Conservation (phyloP, 2,113 vertebrate genomes). For the Leptobrachium leishanense region DNA sequence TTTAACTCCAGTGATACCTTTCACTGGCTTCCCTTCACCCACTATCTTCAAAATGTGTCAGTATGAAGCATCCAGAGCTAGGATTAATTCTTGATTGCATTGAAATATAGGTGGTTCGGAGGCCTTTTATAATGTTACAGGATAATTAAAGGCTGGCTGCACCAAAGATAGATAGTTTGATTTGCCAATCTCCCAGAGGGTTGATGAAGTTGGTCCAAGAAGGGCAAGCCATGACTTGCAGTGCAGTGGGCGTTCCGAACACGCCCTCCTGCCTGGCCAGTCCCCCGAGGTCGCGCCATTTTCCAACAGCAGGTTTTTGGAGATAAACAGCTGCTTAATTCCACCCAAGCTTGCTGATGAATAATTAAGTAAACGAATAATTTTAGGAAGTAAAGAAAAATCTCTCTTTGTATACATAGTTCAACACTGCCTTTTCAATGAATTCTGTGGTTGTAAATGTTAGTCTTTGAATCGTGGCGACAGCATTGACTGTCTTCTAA, state of each 20-base stretch:
- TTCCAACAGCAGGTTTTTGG: neutral
- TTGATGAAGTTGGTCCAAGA: neutral
- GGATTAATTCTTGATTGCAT: too few relatives aligned
- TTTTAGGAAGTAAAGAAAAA: too few relatives aligned
- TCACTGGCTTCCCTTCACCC: too few relatives aligned
- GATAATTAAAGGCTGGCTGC: neutral
- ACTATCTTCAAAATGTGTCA: too few relatives aligned
- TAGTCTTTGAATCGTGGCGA: too few relatives aligned
- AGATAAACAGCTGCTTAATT: conserved; percentile 15
- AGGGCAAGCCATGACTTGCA: conserved; percentile 27
- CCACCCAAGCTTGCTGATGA: neutral
- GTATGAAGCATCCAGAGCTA: too few relatives aligned
- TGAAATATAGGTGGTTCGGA: neutral
- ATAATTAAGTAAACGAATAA: too few relatives aligned
- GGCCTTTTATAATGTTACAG: neutral
- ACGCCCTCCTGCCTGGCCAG: neutral
- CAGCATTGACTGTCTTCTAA: too few relatives aligned
- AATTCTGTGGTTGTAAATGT: too few relatives aligned
- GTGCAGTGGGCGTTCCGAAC: neutral
- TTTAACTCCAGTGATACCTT: too few relatives aligned
- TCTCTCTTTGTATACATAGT: too few relatives aligned
- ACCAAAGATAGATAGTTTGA: neutral
- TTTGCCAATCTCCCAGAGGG: neutral
- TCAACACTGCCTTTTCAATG: too few relatives aligned
- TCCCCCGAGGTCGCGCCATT: neutral